Evolutionary conservation across 2,113 vertebrate genomes (phyloP).

Genomic region (Syngnathus scovelli): DNA sequence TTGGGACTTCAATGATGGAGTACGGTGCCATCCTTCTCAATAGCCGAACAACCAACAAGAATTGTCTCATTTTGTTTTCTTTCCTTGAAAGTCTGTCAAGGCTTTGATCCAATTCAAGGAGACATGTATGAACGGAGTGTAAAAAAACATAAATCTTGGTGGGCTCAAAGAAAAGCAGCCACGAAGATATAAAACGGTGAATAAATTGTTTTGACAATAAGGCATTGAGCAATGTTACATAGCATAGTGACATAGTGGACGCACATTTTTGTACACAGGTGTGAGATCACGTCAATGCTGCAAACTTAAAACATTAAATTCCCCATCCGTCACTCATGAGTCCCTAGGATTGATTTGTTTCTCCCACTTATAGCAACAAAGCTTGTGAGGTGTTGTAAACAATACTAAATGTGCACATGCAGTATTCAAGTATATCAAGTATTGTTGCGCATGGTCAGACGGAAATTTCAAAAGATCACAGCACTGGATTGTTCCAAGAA

Average conservation of each 20-base stretch:
- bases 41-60: constrained; percentile 3
- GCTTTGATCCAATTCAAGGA: background rate
- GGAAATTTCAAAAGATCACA: background rate
- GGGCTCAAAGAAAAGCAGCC: background rate
- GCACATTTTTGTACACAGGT: background rate
- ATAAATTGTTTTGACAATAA: background rate
- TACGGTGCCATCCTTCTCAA: background rate
- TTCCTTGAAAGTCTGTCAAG: background rate
- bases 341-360: background rate
- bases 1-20: constrained; percentile 13
- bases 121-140: background rate
- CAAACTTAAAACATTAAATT: background rate
- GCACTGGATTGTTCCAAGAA: background rate
- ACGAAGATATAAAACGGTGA: background rate
- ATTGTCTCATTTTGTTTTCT: background rate
- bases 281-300: background rate
- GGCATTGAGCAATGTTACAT: background rate
- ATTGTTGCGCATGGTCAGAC: background rate
- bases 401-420: background rate
- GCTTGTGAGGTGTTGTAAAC: background rate
- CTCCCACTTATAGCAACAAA: background rate
- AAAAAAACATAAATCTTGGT: background rate
- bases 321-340: background rate
- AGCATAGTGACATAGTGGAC: background rate
- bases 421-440: background rate